Base-by-base conservation (phyloP, 1,140 invertebrate genomes). In the Neomicropteryx cornuta region DNA sequence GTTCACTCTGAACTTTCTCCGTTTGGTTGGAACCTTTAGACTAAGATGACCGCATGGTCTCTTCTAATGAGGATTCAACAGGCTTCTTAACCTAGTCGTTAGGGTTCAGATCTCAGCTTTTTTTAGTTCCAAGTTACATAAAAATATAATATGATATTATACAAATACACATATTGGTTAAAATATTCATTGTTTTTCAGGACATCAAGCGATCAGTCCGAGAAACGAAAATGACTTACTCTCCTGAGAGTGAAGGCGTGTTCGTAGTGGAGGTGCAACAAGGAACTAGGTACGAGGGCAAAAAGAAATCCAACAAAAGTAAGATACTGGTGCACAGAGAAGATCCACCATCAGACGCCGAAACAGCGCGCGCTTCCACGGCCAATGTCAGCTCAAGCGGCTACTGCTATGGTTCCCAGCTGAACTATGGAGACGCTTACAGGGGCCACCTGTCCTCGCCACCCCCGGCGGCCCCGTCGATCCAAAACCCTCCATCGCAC, bases 261-360 rank as follows among this genome's bases (percentile, higher is more conserved):
- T 84, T 84, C 42, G 79, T 85, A 2, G 80, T 84, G 3, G 81
- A 85, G 48, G 79, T 83, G 1, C 71, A 72, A 49, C 71, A 72
- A 45, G 70, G 63, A 4, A 46, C 59, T 11, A 55, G 60, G 2
- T 70, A 65, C 48, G 62, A 58, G 36, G 52, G 53, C 1, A 50
- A 36, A 27, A 18, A 19, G 17, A 61, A 52, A 32, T 27, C 24
- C 13, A 20, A 10, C 17, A 13, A 18, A 10, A 20, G 6, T 17
- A 32, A 19, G 19, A 16, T 2, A 10, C 16, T 10, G 22, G 16
- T 6, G 19, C 17, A 6, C 21, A 13, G 5, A n/a, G n/a, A n/a
- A n/a, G n/a, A n/a, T n/a, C n/a, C n/a, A n/a, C n/a, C n/a, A n/a
- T 43, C 38, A 35, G 46, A 47, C n/a, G 46, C 49, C 14, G 49